These are phyloP conservation scores for Lanius ludovicianus DNA, from an alignment of 2,113 vertebrate species.

Conservation along the genomic window DNA sequence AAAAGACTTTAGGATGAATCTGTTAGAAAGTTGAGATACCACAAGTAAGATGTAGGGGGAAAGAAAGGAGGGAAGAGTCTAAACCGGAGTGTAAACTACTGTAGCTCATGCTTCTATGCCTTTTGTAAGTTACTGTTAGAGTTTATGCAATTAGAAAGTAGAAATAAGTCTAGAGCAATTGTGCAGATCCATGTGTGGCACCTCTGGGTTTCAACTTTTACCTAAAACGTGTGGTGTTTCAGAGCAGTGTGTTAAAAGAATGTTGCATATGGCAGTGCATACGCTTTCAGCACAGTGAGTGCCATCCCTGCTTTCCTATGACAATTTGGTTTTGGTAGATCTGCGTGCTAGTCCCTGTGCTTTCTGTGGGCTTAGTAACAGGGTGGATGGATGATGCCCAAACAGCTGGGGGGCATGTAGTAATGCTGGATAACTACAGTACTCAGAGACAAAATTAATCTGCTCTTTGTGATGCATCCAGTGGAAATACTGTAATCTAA, in stretches of 20 bases:
- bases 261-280: background rate
- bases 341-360: background rate
- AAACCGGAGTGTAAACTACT: background rate
- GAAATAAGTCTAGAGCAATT: background rate
- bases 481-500: background rate
- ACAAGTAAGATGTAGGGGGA: background rate
- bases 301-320: background rate
- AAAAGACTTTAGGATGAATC: background rate
- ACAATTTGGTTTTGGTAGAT: background rate
- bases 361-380: background rate
- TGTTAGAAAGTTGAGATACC: background rate
- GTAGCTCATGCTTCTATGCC: background rate
- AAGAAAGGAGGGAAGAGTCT: background rate
- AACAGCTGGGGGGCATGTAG: background rate
- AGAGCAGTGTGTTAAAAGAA: background rate
- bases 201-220: background rate
- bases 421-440: background rate
- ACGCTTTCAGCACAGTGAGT: background rate
- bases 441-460: background rate
- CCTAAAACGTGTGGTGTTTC: background rate
- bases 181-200: background rate
- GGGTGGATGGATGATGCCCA: background rate
- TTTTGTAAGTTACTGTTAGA: background rate
- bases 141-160: background rate
- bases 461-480: background rate